Base-by-base conservation (phyloP, 2,888 invertebrate species). In the Hydrotaea cyrtoneurina region DNA sequence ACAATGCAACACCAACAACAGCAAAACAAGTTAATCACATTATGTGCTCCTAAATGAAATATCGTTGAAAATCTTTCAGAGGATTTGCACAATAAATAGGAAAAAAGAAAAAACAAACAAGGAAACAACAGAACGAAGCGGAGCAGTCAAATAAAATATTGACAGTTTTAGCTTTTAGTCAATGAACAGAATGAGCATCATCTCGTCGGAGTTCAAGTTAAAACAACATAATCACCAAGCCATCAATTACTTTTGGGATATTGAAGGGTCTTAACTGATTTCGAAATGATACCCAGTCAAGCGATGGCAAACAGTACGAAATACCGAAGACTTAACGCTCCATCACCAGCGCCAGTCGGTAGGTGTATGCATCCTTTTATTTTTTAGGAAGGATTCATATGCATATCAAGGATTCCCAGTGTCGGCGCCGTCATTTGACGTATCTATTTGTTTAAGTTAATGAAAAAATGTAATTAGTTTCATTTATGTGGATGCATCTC, bases 1-100 rank as follows among this genome's bases (percentile, higher is more conserved):
- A 11, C 1, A 46, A 69, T 21, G 3, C 15, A 15, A 3, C 59
- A 31, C 11, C 15, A 13, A 13, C 39, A 59, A 19, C 19, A 39
- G n/a, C 7, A 23, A 71, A 77, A 80, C 77, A 80, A 83, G 69
- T 83, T 80, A 83, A 80, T 83, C 83, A 83, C 83, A 83, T 83
- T 78, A 76, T 64, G n/a, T n/a, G 23, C 73, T 59, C 13, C 10
- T 57, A 64, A 72, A 82, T 64, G 71, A 79, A 75, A 79, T 76
- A 79, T 72, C 31, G 78, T 43, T 62, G 21, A 23, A 74, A 62
- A 71, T 72, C 59, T 69, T 39, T 17, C 1, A 23, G 31, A 53
- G 50, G 77, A 69, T 77, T 69, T 77, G 69, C 39, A 62, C 36
- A 21, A 46, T 46, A 62, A 74, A 62, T 46, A 36, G 74, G 26